Conservation (phyloP, 2,888 invertebrate species). For the Andrena dorsata region DNA sequence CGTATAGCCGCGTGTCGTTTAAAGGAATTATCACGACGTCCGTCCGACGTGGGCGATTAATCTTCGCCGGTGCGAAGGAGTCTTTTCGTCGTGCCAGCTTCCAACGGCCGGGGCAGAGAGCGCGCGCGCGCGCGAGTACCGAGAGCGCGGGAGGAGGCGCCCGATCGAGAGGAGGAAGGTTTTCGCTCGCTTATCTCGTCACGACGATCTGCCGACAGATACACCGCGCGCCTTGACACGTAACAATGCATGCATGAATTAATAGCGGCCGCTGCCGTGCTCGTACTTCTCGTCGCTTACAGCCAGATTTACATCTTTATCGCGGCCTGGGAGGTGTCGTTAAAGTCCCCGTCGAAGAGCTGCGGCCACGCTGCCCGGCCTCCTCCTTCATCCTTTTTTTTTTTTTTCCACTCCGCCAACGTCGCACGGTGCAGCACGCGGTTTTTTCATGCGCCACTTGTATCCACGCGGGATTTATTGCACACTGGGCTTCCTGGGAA, state of each 20-base stretch:
- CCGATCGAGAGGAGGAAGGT: constrained; percentile 72
- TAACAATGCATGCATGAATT: constrained; percentile 84
- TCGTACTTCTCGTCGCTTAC: constrained; percentile 74
- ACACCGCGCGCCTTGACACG: constrained; percentile 81
- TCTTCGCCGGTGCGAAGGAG: constrained; percentile 63
- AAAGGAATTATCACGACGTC: constrained; percentile 68
- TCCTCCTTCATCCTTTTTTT: not conserved
- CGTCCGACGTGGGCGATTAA: constrained; percentile 65
- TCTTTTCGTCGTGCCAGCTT: constrained; percentile 57
- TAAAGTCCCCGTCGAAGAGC: constrained; percentile 51
- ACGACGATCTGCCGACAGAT: constrained; percentile 83
- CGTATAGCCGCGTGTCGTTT: constrained; percentile 62
- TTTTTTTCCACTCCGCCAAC: not conserved
- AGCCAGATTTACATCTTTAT: constrained; percentile 81
- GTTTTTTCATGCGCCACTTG: constrained; percentile 37
- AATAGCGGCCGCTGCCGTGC: constrained; percentile 79
- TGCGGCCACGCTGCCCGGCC: not conserved
- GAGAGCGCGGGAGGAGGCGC: constrained; percentile 59
- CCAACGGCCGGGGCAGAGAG: not conserved
- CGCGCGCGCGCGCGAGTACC: constrained; percentile 19
- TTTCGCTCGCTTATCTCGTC: constrained; percentile 80
- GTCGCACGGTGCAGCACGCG: constrained; percentile 8
- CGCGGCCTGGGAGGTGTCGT: constrained; percentile 74
- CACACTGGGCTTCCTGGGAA: constrained; percentile 13
- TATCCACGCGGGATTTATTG: constrained; percentile 43